These are phyloP conservation scores for Calephelis virginiensis DNA, from an alignment of 1,140 invertebrate genomes.

Conservation along the genomic window DNA sequence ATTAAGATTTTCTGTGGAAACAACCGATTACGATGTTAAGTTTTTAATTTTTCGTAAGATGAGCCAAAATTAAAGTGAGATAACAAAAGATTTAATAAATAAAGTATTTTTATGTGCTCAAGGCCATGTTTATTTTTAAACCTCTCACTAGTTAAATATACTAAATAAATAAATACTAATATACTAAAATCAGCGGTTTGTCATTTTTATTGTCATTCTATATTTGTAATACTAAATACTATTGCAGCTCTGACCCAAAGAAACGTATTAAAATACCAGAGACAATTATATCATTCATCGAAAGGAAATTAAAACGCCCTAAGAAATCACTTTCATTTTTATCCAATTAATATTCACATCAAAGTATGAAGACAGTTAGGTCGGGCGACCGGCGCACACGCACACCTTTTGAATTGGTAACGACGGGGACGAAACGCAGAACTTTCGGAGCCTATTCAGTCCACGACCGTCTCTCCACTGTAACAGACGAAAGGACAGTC, in stretches of 20 bases:
- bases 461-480: slow-evolving; percentile 59
- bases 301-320: slow-evolving; percentile 20
- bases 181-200: no score
- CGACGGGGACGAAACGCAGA: slow-evolving; percentile 44
- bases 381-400: slow-evolving; percentile 47
- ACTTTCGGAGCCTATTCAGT: slow-evolving; percentile 62
- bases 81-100: no score
- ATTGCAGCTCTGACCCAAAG: background rate
- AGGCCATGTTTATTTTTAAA: no score
- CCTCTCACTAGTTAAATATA: no score
- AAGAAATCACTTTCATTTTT: slow-evolving; percentile 65
- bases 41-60: no score
- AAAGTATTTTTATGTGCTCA: no score
- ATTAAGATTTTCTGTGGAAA: no score
- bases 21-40: no score
- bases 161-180: no score
- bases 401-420: slow-evolving; percentile 54
- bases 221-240: background rate
- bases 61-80: no score
- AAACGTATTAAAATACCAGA: background rate
- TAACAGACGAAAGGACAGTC: slow-evolving; percentile 63
- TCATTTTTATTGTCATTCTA: no score
- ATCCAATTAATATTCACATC: slow-evolving; percentile 61
- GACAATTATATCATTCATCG: slow-evolving; percentile 9
- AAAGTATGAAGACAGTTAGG: slow-evolving; percentile 69